A percentile compares a stretch with the other conserved stretches of the same genome.
Evolutionary conservation across 2,113 vertebrate genomes (phyloP).

Genomic region (Spilogale gracilis): DNA sequence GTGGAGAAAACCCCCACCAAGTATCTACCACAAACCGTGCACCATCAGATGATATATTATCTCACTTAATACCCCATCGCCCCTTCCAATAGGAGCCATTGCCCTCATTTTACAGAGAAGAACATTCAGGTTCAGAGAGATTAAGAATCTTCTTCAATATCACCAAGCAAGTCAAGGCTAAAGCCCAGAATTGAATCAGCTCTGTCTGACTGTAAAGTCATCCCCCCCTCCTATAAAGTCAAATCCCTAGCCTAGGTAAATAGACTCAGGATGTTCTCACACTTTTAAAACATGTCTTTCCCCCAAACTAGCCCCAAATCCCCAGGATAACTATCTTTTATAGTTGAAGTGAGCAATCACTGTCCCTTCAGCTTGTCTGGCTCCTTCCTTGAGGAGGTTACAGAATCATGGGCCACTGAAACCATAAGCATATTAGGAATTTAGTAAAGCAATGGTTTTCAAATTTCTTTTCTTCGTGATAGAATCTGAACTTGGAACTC

Average conservation of each 20-base stretch:
- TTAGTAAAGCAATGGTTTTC: neutral
- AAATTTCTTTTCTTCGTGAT: neutral
- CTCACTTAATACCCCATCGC: neutral
- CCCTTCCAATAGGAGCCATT: neutral
- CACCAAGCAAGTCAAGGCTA: neutral
- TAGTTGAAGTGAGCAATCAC: neutral
- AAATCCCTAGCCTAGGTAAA: neutral
- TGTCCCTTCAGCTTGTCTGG: neutral
- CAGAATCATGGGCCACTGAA: neutral
- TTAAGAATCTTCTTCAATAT: neutral
- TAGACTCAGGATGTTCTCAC: neutral
- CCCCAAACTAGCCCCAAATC: neutral
- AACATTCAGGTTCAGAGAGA: conserved; percentile 10
- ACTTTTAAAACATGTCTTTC: neutral
- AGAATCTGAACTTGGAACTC: neutral
- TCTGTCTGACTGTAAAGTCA: neutral
- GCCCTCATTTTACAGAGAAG: neutral
- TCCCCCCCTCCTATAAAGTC: neutral
- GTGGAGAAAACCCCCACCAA: neutral
- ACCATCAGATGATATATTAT: neutral
- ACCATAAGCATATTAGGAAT: neutral
- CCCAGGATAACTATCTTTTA: neutral
- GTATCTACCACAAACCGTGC: neutral
- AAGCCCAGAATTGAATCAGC: neutral
- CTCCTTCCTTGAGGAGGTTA: neutral